Conservation (phyloP, 1,140 invertebrate species). For the Aporrectodea caliginosa region DNA sequence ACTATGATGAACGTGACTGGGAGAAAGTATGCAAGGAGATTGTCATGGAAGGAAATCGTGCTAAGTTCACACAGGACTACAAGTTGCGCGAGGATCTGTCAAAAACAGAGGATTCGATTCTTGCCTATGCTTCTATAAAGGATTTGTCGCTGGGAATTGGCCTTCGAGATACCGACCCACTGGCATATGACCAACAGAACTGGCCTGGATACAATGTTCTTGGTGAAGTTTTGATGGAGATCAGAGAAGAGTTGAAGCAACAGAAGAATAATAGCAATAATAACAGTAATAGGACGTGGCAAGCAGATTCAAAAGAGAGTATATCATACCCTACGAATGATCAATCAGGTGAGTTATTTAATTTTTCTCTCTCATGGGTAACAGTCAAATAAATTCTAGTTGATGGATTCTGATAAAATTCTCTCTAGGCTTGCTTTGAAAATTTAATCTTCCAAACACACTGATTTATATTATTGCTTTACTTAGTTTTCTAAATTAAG, state of each 20-base stretch:
- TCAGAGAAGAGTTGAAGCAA: neutral
- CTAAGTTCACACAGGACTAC: neutral
- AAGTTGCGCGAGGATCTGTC: neutral
- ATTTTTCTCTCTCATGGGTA: too few species aligned
- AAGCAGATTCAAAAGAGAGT: neutral
- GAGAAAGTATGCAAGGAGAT: neutral
- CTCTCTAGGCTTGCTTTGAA: too few species aligned
- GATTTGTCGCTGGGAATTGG: neutral
- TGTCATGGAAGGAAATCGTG: neutral
- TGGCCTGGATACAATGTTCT: slow-evolving; percentile 28
- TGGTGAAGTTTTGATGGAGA: slow-evolving; percentile 32
- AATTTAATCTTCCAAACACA: too few species aligned
- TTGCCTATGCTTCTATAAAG: neutral
- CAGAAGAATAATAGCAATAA: neutral
- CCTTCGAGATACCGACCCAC: slow-evolving; percentile 11
- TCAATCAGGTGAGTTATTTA: neutral
- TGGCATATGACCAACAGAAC: neutral
- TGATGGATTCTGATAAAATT: neutral
- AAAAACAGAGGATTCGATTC: neutral
- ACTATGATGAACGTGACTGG: neutral
- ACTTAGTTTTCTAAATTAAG: too few species aligned
- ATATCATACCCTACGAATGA: neutral
- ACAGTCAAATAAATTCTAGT: neutral
- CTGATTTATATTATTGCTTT: too few species aligned
- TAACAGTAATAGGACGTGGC: neutral